Base-by-base conservation (phyloP, 2,797 vertebrate genomes). In the Alosa sapidissima region DNA sequence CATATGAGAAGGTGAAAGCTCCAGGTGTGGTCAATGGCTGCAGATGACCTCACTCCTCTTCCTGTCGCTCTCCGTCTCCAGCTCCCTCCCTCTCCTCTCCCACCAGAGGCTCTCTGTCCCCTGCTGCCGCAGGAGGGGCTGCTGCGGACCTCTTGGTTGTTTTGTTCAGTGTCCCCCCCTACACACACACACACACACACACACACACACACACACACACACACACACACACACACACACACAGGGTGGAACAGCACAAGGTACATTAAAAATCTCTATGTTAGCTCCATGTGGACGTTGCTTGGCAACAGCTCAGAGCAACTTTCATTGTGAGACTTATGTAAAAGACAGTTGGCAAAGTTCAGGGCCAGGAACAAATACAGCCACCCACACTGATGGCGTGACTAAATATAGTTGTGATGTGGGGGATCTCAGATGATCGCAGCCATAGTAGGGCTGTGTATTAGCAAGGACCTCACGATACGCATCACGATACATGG, bases 151-250 rank as follows among this genome's bases (percentile, higher is more conserved):
- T 91, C 90, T 96, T 97, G 0, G 95, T 95, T 0, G 89, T 95
- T 88, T 93, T 96, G 91, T 97, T 97, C 87, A 97, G 90, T 13
- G 82, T 95, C 75, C 95, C 95, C 81, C 93, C 96, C 96, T 97
- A 87, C 13, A 21, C 58, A 62, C 1, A 86, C 83, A 81, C 65
- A 62, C 81, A 72, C 41, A 84, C 9, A 55, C 49, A 84, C 19
- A 47, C 19, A 45, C 72, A 81, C 19, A 24, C 54, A 52, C 52
- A 28, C 47, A 81, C 33, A 16, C 36, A n/a, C 48, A 36, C 45
- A n/a, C 19, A 68, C 58, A 62, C 58, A 62, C 58, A 62, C 58
- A 62, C 58, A 62, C 58, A 62, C n/a, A 33, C 24, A 68, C 47
- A n/a, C n/a, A n/a, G n/a, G 36, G 28, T 68, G 24, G 10, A 48